Percentiles rank a stretch among this genome's conserved stretches.
Evolutionary conservation across 2,113 vertebrate genomes (phyloP).

Genomic region (Pardalotus punctatus): DNA sequence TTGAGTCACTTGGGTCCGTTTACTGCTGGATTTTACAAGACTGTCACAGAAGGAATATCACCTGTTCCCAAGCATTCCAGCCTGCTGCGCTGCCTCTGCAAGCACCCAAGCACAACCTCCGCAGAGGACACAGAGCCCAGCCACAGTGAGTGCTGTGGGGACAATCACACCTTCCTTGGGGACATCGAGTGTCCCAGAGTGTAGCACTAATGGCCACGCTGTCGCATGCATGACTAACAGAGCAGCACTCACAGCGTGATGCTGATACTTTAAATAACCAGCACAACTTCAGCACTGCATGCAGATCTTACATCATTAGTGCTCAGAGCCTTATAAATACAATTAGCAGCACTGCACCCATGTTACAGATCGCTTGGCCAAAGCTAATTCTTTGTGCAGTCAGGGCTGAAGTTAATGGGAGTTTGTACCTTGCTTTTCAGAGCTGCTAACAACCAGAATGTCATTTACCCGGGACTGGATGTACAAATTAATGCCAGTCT

Average conservation of each 20-base stretch:
- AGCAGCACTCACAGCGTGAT: neutral
- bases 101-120: neutral
- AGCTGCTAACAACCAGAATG: neutral
- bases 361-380: neutral
- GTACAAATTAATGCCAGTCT: neutral
- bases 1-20: neutral
- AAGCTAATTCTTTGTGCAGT: neutral
- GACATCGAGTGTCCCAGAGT: neutral
- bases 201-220: neutral
- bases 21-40: neutral
- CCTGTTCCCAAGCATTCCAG: neutral
- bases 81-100: neutral
- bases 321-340: neutral
- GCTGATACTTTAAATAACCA: neutral
- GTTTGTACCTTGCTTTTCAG: constrained; percentile 11
- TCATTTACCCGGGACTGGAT: neutral
- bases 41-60: neutral
- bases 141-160: neutral
- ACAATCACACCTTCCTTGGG: neutral
- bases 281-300: neutral
- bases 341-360: neutral
- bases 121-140: neutral
- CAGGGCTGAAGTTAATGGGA: neutral
- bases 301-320: constrained; percentile 15
- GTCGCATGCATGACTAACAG: neutral